Conservation (phyloP, 1,140 invertebrate genomes). For the Drosophila oshimai region DNA sequence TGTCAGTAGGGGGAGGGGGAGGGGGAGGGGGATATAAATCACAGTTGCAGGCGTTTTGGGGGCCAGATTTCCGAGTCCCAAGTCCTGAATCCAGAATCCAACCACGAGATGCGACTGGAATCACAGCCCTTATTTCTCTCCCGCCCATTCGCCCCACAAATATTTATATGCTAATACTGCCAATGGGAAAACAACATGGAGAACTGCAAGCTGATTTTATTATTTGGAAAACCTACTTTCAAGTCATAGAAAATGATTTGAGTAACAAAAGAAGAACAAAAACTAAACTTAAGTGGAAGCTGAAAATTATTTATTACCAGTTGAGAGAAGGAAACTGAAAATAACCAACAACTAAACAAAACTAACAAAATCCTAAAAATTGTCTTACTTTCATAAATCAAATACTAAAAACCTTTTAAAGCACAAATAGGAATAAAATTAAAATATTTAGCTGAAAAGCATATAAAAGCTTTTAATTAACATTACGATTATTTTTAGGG, state of each 20-base stretch:
- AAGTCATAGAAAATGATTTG: too few relatives aligned
- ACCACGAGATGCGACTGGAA: slow-evolving; percentile 4
- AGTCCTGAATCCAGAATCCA: neutral
- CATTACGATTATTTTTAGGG: too few relatives aligned
- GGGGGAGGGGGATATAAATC: slow-evolving; percentile 33
- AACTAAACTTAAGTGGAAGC: neutral
- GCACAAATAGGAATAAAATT: too few relatives aligned
- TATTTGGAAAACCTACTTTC: too few relatives aligned
- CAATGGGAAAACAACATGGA: slow-evolving; percentile 9
- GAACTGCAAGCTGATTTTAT: neutral
- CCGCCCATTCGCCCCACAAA: slow-evolving; percentile 4
- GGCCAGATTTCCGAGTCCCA: slow-evolving; percentile 11
- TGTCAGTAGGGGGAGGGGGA: neutral
- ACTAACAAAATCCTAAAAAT: too few relatives aligned
- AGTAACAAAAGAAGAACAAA: too few relatives aligned
- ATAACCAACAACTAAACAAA: too few relatives aligned
- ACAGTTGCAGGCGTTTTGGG: slow-evolving; percentile 28
- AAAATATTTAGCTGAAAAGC: too few relatives aligned
- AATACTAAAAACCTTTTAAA: too few relatives aligned
- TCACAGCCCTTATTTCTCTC: slow-evolving; percentile 23
- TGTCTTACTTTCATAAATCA: too few relatives aligned
- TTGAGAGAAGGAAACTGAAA: too few relatives aligned
- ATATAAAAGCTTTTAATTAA: too few relatives aligned
- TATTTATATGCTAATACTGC: slow-evolving; percentile 35
- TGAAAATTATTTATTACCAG: slow-evolving; percentile 2